Conservation (phyloP, 1,140 invertebrate genomes). For the Agraylea sexmaculata region DNA sequence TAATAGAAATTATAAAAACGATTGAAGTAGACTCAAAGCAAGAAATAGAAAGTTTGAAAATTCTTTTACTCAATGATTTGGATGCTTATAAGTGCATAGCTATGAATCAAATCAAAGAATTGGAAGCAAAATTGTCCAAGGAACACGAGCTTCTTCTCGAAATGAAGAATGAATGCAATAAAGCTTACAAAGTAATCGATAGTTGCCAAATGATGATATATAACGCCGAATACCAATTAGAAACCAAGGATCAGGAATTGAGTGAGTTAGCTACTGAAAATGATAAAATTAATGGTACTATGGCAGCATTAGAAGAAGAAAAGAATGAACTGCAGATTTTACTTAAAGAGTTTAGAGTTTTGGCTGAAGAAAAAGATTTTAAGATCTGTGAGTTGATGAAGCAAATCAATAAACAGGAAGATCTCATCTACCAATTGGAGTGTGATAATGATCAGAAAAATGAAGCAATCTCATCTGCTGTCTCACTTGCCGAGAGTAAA, state of each 20-base stretch:
- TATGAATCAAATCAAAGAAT: constrained; percentile 4
- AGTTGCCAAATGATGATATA: constrained; percentile 13
- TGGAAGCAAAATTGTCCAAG: constrained; percentile 5
- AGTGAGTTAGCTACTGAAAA: constrained; percentile 17
- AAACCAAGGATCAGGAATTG: constrained; percentile 19
- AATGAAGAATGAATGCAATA: constrained; percentile 15
- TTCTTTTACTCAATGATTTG: constrained; percentile 9
- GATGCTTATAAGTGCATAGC: constrained; percentile 8
- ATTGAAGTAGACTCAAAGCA: constrained; percentile 11
- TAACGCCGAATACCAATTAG: constrained; percentile 13
- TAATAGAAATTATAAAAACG: constrained; percentile 3
- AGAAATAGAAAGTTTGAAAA: constrained; percentile 11
- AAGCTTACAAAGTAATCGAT: constrained; percentile 10
- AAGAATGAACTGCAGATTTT: constrained; percentile 16
- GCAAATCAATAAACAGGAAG: too few species aligned
- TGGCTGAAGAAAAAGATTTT: too few species aligned
- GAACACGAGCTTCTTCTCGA: constrained; percentile 8
- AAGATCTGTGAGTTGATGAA: too few species aligned
- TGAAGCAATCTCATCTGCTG: too few species aligned
- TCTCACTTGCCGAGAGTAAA: too few species aligned
- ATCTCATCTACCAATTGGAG: too few species aligned
- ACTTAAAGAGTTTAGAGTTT: constrained; percentile 10
- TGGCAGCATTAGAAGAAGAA: constrained; percentile 16
- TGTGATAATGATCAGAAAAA: too few species aligned
- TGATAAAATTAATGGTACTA: constrained; percentile 14